Conservation (phyloP, 2,888 invertebrate species). For the Andrena trimmerana region DNA sequence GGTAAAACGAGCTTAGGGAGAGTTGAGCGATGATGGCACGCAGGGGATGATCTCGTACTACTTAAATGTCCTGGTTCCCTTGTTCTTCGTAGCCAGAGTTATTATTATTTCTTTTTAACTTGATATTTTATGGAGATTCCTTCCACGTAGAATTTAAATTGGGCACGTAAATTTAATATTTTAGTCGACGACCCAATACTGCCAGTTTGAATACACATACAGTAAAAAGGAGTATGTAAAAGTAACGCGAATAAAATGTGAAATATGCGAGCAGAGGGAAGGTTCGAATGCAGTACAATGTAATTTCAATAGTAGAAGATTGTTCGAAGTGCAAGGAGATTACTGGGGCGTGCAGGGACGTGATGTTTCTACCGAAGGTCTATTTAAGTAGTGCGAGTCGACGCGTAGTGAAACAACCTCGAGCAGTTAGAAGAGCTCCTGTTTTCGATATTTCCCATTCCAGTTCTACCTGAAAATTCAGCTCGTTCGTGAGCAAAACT, state of each 20-base stretch:
- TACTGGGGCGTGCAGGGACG: background rate
- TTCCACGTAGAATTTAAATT: too few relatives aligned
- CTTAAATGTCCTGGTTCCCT: background rate
- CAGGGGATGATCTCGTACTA: background rate
- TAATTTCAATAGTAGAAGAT: background rate
- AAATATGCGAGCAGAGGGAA: background rate
- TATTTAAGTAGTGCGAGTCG: slow-evolving; percentile 29
- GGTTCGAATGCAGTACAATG: background rate
- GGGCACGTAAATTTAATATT: too few relatives aligned
- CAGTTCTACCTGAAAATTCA: background rate
- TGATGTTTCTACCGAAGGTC: slow-evolving; percentile 1
- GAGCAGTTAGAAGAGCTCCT: slow-evolving; percentile 23
- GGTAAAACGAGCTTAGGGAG: background rate
- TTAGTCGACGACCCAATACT: background rate
- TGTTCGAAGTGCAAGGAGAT: slow-evolving; percentile 18
- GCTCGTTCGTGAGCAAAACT: background rate
- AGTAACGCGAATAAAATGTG: background rate
- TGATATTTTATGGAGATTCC: too few relatives aligned
- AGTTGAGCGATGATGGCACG: background rate
- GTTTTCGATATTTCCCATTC: slow-evolving; percentile 19
- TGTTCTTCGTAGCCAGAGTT: too few relatives aligned
- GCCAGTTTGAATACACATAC: background rate
- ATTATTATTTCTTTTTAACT: background rate
- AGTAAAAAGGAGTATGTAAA: background rate
- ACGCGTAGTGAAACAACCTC: slow-evolving; percentile 24